Evolutionary conservation across 64 coral and sea anemone genomes (phyloP).

Genomic region (Dendronephthya gigantea): DNA sequence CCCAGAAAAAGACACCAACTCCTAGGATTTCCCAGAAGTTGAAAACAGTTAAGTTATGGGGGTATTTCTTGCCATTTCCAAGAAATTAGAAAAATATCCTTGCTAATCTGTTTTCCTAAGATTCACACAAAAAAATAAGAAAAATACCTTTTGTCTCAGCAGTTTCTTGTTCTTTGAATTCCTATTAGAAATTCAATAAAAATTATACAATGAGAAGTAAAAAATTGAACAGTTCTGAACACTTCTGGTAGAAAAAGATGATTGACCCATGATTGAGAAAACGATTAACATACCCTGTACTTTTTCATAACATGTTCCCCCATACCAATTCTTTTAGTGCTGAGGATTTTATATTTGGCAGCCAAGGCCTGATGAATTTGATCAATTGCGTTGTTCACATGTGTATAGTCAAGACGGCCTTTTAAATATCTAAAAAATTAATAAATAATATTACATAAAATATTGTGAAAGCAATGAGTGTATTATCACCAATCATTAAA

Average conservation of each 20-base stretch:
- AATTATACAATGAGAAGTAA: neutral
- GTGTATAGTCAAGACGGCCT: constrained; percentile 64
- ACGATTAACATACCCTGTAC: constrained; percentile 49
- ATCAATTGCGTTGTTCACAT: constrained; percentile 70
- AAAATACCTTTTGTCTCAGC: constrained; percentile 67
- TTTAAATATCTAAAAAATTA: constrained; percentile 82
- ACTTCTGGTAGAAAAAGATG: too few species aligned
- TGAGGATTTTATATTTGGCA: constrained; percentile 81
- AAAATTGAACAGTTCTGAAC: too few species aligned
- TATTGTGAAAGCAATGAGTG: neutral
- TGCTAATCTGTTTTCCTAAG: too few species aligned
- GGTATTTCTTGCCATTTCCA: too few species aligned
- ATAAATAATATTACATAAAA: neutral
- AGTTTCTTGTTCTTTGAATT: constrained; percentile 83
- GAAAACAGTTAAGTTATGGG: too few species aligned
- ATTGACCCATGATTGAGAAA: too few species aligned
- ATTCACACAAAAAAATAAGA: too few species aligned
- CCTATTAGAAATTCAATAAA: constrained; percentile 34
- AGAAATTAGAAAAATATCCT: neutral
- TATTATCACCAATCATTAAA: neutral
- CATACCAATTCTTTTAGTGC: constrained; percentile 70
- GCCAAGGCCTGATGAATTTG: constrained; percentile 78
- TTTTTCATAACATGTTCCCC: constrained; percentile 92
- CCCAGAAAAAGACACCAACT: too few species aligned
- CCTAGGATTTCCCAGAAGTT: too few species aligned